These are phyloP conservation scores for Heloderma charlesbogerti DNA, from an alignment of 2,113 vertebrate species.

Conservation along the genomic window DNA sequence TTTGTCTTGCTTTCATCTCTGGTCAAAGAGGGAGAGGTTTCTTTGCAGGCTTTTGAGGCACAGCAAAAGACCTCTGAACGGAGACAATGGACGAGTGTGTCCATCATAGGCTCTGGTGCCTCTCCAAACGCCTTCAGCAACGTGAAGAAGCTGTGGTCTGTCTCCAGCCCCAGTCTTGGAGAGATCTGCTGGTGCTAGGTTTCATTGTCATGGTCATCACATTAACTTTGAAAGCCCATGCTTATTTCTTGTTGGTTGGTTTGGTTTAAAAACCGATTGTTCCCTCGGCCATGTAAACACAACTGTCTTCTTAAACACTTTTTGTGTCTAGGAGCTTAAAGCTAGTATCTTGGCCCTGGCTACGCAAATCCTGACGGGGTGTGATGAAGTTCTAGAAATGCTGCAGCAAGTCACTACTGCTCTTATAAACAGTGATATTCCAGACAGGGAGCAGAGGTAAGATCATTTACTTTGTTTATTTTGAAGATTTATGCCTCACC, in stretches of 20 bases:
- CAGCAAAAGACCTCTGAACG: background rate
- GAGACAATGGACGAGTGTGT: background rate
- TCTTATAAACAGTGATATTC: conserved; percentile 92
- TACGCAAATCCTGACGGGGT: conserved; percentile 94
- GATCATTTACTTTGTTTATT: background rate
- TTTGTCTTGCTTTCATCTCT: background rate
- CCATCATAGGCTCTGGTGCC: too few relatives aligned
- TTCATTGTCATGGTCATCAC: conserved; percentile 66
- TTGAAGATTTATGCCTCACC: background rate
- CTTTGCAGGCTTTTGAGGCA: background rate
- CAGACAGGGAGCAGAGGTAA: conserved; percentile 92
- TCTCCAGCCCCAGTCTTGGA: conserved; percentile 50
- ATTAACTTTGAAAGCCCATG: conserved; percentile 69
- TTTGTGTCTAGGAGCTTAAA: conserved; percentile 90
- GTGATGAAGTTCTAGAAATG: conserved; percentile 97
- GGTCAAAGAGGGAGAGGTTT: background rate
- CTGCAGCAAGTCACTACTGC: conserved; percentile 96
- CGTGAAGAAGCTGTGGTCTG: background rate
- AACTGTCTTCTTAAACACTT: conserved; percentile 40
- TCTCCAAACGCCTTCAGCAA: background rate
- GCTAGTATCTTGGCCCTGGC: conserved; percentile 93
- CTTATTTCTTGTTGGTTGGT: conserved; percentile 52
- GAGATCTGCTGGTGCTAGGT: conserved; percentile 70
- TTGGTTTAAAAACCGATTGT: background rate
- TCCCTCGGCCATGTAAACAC: conserved; percentile 36